Conservation (phyloP, 2,888 invertebrate species). For the Melinaea marsaeus region DNA sequence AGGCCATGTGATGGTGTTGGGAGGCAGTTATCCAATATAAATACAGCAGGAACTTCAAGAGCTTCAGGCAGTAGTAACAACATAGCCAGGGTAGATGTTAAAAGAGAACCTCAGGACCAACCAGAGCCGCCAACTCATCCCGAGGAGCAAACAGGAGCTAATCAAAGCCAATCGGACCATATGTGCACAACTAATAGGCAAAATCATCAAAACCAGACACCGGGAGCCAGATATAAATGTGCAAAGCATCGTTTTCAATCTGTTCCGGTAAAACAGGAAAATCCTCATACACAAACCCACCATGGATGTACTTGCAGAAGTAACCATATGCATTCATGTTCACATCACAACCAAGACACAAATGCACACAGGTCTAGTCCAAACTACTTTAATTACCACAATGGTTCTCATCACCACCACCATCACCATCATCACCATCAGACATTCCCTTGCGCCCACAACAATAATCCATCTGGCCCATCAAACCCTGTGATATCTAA, state of each 20-base stretch:
- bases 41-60: conserved; percentile 22
- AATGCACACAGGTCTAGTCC: conserved; percentile 35
- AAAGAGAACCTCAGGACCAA: conserved; percentile 51
- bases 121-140: conserved; percentile 40
- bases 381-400: conserved; percentile 41
- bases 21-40: conserved; percentile 19
- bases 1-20: conserved; percentile 49
- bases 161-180: conserved; percentile 22
- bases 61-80: conserved; percentile 30
- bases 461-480: conserved; percentile 28
- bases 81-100: conserved; percentile 44
- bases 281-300: conserved; percentile 10
- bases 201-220: conserved; percentile 17
- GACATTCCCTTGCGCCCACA: conserved; percentile 38
- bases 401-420: conserved; percentile 43
- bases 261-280: conserved; percentile 35
- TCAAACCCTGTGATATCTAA: conserved; percentile 33
- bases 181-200: conserved; percentile 11
- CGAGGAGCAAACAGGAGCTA: conserved; percentile 33
- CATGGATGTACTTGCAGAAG: conserved; percentile 33
- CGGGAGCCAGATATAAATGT: conserved; percentile 16
- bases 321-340: conserved; percentile 23
- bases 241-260: conserved; percentile 28
- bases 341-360: conserved; percentile 32
- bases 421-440: conserved; percentile 43